Conservation (phyloP, 2,113 vertebrate genomes). For the Python bivittatus region DNA sequence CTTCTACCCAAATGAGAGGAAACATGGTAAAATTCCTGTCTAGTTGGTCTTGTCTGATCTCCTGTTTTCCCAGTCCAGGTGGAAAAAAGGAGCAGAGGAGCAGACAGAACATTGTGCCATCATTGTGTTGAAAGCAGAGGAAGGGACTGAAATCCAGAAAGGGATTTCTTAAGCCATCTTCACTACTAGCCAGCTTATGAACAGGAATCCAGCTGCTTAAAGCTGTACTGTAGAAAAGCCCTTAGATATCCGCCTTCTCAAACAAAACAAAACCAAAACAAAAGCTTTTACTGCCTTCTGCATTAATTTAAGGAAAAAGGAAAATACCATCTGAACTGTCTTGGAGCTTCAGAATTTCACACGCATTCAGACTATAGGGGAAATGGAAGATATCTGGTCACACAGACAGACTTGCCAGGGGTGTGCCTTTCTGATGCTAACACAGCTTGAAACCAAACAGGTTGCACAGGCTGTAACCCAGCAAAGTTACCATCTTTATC, state of each 20-base stretch:
- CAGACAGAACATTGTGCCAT: neutral
- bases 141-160: neutral
- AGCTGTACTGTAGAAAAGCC: neutral
- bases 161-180: neutral
- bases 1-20: neutral
- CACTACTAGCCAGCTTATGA: neutral
- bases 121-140: neutral
- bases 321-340: slow-evolving; percentile 69
- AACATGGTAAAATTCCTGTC: neutral
- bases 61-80: neutral
- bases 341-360: slow-evolving; percentile 69
- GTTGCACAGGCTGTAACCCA: slow-evolving; percentile 75
- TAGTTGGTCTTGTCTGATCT: neutral
- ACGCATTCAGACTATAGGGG: slow-evolving; percentile 64
- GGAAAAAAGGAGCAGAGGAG: neutral
- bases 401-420: slow-evolving; percentile 68
- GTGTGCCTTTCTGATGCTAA: slow-evolving; percentile 68
- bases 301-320: slow-evolving; percentile 60
- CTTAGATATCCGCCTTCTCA: slow-evolving; percentile 59
- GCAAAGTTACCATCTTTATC: slow-evolving; percentile 76
- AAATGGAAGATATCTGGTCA: slow-evolving; percentile 62
- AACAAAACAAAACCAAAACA: slow-evolving; percentile 41
- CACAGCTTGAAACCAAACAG: slow-evolving; percentile 74
- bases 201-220: neutral
- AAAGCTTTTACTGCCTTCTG: slow-evolving; percentile 60